phyloP scores from a whole-genome alignment of 2,888 invertebrate genomes.

The Eutolmus rufibarbis region DNA sequence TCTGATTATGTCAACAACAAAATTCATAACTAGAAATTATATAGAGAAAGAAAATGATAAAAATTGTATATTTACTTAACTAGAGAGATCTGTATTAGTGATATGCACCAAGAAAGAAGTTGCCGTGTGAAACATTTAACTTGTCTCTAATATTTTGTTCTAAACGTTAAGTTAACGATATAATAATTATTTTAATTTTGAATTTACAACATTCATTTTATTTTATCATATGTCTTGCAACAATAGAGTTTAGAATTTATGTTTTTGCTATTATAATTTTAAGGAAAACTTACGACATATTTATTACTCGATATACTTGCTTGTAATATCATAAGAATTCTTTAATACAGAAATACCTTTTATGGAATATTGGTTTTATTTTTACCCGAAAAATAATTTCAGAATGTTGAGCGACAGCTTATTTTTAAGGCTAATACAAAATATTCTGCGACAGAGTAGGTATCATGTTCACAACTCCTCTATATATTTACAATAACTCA shows the following conservation, averaged over 20 bases:
- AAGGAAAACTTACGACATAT: neutral
- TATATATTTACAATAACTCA: too few relatives aligned
- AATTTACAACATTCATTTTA: neutral
- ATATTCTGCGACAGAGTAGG: too few relatives aligned
- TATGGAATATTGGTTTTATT: neutral
- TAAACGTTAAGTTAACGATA: neutral
- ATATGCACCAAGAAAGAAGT: neutral
- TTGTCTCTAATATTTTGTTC: neutral
- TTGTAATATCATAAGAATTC: neutral
- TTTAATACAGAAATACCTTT: slow-evolving; percentile 5
- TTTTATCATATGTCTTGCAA: neutral
- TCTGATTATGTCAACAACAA: neutral
- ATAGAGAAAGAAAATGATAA: neutral
- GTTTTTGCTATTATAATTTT: neutral
- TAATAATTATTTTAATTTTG: neutral
- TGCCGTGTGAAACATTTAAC: neutral
- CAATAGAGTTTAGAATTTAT: neutral
- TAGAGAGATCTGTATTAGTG: neutral
- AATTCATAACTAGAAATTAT: neutral
- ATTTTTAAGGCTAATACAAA: too few relatives aligned
- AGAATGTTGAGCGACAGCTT: neutral
- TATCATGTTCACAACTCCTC: too few relatives aligned
- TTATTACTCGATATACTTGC: slow-evolving; percentile 4
- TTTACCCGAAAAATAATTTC: neutral
- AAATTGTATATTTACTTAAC: neutral